Base-by-base conservation (phyloP, 2,888 invertebrate species). In the Lasioglossum oenotherae region DNA sequence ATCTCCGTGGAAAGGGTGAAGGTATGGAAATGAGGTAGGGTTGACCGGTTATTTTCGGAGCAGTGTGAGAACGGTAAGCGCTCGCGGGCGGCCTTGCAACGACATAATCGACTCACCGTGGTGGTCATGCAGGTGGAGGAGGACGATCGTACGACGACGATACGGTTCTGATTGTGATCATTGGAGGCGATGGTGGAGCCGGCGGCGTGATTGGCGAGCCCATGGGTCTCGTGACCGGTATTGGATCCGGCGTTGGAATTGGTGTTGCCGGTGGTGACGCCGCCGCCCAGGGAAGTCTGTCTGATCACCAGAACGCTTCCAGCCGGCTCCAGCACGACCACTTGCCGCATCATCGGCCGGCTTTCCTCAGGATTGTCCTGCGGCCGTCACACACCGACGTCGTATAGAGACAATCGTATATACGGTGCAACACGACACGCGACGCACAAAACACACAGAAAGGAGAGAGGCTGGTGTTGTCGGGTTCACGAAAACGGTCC, bases 141-240 rank as follows among this genome's bases (percentile, higher is more conserved):
- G 80, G 95, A 92, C 57, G 95, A 94, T 89, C 95, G 93, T 67
- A 95, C 94, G 87, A 95, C 94, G 87, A 95, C 95, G 91, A 95
- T 95, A 85, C 94, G 92, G 91, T 95, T 95, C 92, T 94, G 95
- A 90, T 95, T 95, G 92, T 95, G 95, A 91, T 95, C 95, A 89
- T 92, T 94, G 80, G 93, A 92, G 85, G 92, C 92, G 80, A 93
- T 91, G 81, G 92, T 91, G 80, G 93, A 92, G 73, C 94, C 92
- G 71, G 91, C 90, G 46, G 91, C 91, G 76, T 91, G 91, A 87
- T 92, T 93, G 80, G 91, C 86, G 86, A 92, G 84, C 80, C 92
- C 88, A 81, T 92, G 93, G 80, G 91, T 91, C 89, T 94, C 93
- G 89, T 92, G 93, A 83, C 88, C 91, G 88, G 91, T 91, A 84